These are phyloP conservation scores for Aviceda subcristata DNA, from an alignment of 2,113 vertebrate genomes.

Conservation along the genomic window DNA sequence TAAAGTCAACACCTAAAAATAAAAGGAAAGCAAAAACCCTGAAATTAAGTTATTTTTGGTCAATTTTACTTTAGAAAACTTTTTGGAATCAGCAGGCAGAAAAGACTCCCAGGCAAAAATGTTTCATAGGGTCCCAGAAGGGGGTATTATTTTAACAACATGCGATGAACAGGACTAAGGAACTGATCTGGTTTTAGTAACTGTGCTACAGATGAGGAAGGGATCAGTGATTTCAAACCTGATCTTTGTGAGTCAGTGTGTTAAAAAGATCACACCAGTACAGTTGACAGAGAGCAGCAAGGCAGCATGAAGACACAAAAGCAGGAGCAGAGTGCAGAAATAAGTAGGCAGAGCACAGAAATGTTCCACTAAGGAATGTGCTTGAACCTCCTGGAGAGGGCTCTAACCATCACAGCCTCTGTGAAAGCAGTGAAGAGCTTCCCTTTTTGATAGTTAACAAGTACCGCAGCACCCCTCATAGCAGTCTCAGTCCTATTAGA, in stretches of 20 bases:
- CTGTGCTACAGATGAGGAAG: not conserved
- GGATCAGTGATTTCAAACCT: not conserved
- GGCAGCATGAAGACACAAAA: not conserved
- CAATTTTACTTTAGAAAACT: not conserved
- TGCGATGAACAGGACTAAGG: not conserved
- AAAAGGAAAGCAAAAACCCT: not conserved
- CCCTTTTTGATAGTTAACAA: not conserved
- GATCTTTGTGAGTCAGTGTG: not conserved
- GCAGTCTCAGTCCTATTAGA: not conserved
- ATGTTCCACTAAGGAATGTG: rapidly evolving
- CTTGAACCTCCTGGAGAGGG: not conserved
- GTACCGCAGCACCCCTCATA: not conserved
- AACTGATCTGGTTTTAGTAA: not conserved
- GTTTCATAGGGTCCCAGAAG: not conserved
- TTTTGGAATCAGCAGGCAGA: not conserved
- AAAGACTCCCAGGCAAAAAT: not conserved
- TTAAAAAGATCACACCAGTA: not conserved
- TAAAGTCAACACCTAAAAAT: not conserved
- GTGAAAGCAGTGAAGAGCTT: not conserved
- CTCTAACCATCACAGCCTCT: not conserved
- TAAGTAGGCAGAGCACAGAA: not conserved
- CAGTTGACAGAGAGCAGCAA: not conserved
- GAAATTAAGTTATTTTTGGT: not conserved
- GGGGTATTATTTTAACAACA: not conserved
- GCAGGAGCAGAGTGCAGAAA: not conserved